These are phyloP conservation scores for Paramormyrops hopkinsi DNA, from an alignment of 2,797 vertebrate genomes.

Conservation along the genomic window DNA sequence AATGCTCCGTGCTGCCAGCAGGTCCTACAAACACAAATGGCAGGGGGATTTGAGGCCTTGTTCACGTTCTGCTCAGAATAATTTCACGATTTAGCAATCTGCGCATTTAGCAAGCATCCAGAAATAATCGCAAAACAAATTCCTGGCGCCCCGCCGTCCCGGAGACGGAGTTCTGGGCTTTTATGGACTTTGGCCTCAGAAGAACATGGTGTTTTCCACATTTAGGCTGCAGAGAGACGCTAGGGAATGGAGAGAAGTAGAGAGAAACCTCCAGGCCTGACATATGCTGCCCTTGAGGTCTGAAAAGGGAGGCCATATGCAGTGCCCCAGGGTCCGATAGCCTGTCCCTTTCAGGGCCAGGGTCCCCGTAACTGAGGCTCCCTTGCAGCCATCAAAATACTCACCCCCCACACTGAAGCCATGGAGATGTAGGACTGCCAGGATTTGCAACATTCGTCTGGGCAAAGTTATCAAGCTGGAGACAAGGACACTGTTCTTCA, in stretches of 20 bases:
- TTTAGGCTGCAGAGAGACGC: background rate
- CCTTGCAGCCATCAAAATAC: constrained; percentile 62
- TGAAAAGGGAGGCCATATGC: constrained; percentile 45
- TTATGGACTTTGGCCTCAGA: constrained; percentile 38
- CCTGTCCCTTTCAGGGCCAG: constrained; percentile 53
- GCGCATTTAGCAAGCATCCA: background rate
- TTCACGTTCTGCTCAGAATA: constrained; percentile 14
- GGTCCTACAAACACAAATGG: background rate
- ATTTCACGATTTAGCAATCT: constrained; percentile 6
- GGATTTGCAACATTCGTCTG: background rate
- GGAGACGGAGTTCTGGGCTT: constrained; percentile 41
- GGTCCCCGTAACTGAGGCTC: constrained; percentile 55
- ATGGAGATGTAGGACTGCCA: background rate
- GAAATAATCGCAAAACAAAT: background rate
- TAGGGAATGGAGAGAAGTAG: background rate
- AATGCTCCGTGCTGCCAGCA: background rate
- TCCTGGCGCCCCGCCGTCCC: background rate
- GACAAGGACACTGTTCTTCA: background rate
- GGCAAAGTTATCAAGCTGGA: background rate
- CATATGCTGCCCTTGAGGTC: constrained; percentile 36
- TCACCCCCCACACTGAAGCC: constrained; percentile 20
- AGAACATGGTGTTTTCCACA: background rate
- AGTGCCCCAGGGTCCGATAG: constrained; percentile 55
- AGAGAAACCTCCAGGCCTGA: constrained; percentile 39
- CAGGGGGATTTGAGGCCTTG: constrained; percentile 31